Evolutionary conservation across 2,888 invertebrate genomes (phyloP).

Genomic region (Rhopalosiphum nymphaeae): DNA sequence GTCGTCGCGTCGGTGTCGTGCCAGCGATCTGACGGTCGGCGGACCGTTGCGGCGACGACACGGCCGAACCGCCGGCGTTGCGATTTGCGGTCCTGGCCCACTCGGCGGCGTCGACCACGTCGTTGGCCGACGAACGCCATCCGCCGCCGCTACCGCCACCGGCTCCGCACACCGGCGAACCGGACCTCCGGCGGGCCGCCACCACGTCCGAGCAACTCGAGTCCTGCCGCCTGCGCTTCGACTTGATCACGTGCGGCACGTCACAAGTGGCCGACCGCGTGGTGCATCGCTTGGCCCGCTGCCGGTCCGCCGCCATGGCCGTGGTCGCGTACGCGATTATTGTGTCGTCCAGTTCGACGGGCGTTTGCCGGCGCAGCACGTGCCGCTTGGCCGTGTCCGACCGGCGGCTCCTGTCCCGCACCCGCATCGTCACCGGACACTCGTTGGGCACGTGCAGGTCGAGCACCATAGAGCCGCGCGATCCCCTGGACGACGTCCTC

Average conservation of each 20-base stretch:
- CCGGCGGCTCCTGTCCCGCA: conserved; percentile 76
- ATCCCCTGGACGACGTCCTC: conserved; percentile 35
- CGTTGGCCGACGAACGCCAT: conserved; percentile 62
- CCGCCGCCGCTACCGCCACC: neutral
- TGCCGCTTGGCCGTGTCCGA: conserved; percentile 80
- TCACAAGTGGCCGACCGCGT: conserved; percentile 56
- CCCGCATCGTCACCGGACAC: conserved; percentile 74
- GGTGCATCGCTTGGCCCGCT: conserved; percentile 54
- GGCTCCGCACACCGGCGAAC: conserved; percentile 23
- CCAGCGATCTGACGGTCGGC: neutral
- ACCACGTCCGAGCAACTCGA: conserved; percentile 60
- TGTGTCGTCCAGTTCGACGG: conserved; percentile 77
- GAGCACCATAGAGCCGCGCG: conserved; percentile 82
- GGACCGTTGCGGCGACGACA: conserved; percentile 25
- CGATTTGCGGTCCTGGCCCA: conserved; percentile 29
- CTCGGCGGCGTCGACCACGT: conserved; percentile 42
- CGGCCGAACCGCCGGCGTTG: neutral
- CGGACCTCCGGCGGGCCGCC: conserved; percentile 49
- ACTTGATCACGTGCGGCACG: conserved; percentile 50
- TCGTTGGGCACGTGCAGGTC: conserved; percentile 79
- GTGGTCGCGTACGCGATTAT: conserved; percentile 55
- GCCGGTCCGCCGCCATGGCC: conserved; percentile 23
- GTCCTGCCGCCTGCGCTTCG: conserved; percentile 51
- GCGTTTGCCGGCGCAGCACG: conserved; percentile 81
- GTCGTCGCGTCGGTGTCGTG: neutral